A percentile compares a stretch with the other conserved stretches of the same genome.
Conservation (phyloP, 1,140 invertebrate genomes). For the Drosophila azteca region DNA sequence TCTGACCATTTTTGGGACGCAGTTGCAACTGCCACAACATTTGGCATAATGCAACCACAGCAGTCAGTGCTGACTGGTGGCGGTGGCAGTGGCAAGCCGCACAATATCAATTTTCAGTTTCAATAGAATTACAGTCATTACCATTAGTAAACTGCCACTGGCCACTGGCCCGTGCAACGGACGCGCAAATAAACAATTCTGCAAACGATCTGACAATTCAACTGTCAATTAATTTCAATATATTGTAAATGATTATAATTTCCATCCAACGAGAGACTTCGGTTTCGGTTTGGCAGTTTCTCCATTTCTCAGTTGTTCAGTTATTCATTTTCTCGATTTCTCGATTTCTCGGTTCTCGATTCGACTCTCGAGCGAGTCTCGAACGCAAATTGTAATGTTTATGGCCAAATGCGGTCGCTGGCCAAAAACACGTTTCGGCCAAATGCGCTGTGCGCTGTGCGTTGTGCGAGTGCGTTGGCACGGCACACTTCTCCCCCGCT, state of each 20-base stretch:
- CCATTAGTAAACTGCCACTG: slow-evolving; percentile 80
- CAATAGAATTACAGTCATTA: slow-evolving; percentile 80
- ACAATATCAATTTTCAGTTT: slow-evolving; percentile 80
- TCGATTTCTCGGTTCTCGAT: slow-evolving; percentile 9
- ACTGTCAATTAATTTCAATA: slow-evolving; percentile 82
- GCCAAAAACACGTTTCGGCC: slow-evolving; percentile 58
- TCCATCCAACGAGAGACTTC: slow-evolving; percentile 29
- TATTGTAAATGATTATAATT: slow-evolving; percentile 82
- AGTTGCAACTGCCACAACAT: slow-evolving; percentile 66
- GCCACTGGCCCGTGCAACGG: slow-evolving; percentile 16
- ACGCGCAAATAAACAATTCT: slow-evolving; percentile 73
- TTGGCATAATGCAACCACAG: slow-evolving; percentile 62
- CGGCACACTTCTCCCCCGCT: slow-evolving; percentile 51
- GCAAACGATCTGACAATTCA: slow-evolving; percentile 80
- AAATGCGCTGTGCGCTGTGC: slow-evolving; percentile 16
- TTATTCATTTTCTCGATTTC: neutral
- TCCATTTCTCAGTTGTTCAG: slow-evolving; percentile 25
- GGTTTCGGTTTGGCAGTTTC: slow-evolving; percentile 38
- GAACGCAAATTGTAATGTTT: slow-evolving; percentile 79
- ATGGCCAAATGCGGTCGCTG: slow-evolving; percentile 70
- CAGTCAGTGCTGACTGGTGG: slow-evolving; percentile 11
- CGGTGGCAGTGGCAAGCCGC: slow-evolving; percentile 24
- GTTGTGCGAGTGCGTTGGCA: slow-evolving; percentile 42
- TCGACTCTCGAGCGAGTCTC: neutral
- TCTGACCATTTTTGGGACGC: slow-evolving; percentile 62